Percentiles rank a stretch among this genome's conserved stretches.
These are phyloP conservation scores for Tor tambroides DNA, from an alignment of 2,113 vertebrate species.

Conservation along the genomic window DNA sequence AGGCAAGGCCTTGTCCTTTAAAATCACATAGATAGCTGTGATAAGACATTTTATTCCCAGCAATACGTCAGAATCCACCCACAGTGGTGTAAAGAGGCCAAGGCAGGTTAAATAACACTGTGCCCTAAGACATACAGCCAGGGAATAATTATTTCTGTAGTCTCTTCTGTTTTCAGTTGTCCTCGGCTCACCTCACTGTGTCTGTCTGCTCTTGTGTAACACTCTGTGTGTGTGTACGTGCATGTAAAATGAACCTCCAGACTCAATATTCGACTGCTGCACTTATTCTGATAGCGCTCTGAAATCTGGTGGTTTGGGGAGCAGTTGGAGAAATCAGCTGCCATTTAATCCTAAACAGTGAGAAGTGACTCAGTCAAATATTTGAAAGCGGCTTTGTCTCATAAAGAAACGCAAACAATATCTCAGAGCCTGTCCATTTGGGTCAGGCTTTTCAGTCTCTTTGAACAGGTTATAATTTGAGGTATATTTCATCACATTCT, in stretches of 20 bases:
- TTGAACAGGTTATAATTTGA: not conserved
- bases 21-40: constrained; percentile 18
- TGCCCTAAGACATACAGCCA: not conserved
- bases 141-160: constrained; percentile 38
- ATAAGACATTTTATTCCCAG: not conserved
- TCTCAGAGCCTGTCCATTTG: not conserved
- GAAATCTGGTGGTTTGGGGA: constrained; percentile 12
- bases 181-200: constrained; percentile 34
- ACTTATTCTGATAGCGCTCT: constrained; percentile 9
- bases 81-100: constrained; percentile 1
- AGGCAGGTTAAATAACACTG: not conserved
- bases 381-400: constrained; percentile 1
- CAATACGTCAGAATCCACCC: not conserved
- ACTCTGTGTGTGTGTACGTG: not conserved
- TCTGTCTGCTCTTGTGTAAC: constrained; percentile 21
- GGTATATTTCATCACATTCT: constrained; percentile 4
- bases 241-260: constrained; percentile 28
- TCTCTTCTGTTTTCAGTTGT: constrained; percentile 18
- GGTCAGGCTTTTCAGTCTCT: not conserved
- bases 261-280: constrained; percentile 17
- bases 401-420: not conserved
- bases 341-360: constrained; percentile 23
- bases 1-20: not conserved
- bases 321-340: constrained; percentile 11
- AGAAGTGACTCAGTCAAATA: constrained; percentile 17